Evolutionary conservation across 2,797 vertebrate genomes (phyloP).

Genomic region (Microchirus variegatus): DNA sequence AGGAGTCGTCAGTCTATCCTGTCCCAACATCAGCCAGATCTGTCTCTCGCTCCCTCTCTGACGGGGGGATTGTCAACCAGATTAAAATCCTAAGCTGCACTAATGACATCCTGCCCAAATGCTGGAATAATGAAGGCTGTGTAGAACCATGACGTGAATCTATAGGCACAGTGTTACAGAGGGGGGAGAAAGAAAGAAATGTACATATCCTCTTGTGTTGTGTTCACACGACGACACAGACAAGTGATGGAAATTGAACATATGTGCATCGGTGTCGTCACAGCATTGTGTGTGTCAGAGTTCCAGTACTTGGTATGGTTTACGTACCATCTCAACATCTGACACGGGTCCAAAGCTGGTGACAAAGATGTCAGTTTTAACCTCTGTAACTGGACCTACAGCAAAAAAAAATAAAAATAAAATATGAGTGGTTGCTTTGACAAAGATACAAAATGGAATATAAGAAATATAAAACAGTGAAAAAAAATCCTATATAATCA

Average conservation of each 20-base stretch:
- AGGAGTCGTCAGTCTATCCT: slow-evolving; percentile 64
- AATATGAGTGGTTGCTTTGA: slow-evolving; percentile 29
- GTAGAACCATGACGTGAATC: slow-evolving; percentile 58
- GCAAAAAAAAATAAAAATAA: too few species aligned
- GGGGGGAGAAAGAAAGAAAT: slow-evolving; percentile 29
- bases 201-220: slow-evolving; percentile 17
- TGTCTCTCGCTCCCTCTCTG: slow-evolving; percentile 41
- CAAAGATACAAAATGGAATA: slow-evolving; percentile 6
- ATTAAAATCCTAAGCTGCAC: slow-evolving; percentile 85
- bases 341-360: slow-evolving; percentile 89
- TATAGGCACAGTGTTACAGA: slow-evolving; percentile 35
- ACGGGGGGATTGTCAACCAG: slow-evolving; percentile 77
- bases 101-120: slow-evolving; percentile 85
- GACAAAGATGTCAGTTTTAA: slow-evolving; percentile 89
- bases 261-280: background rate
- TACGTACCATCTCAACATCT: slow-evolving; percentile 88
- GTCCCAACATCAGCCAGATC: slow-evolving; percentile 70
- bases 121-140: slow-evolving; percentile 81
- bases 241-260: background rate
- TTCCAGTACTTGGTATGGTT: slow-evolving; percentile 20
- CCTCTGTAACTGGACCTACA: slow-evolving; percentile 85
- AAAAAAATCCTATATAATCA: background rate
- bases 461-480: background rate
- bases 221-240: slow-evolving; percentile 11
- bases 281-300: slow-evolving; percentile 2